Base-by-base conservation (phyloP, 2,113 vertebrate genomes). In the Dinomys branickii region DNA sequence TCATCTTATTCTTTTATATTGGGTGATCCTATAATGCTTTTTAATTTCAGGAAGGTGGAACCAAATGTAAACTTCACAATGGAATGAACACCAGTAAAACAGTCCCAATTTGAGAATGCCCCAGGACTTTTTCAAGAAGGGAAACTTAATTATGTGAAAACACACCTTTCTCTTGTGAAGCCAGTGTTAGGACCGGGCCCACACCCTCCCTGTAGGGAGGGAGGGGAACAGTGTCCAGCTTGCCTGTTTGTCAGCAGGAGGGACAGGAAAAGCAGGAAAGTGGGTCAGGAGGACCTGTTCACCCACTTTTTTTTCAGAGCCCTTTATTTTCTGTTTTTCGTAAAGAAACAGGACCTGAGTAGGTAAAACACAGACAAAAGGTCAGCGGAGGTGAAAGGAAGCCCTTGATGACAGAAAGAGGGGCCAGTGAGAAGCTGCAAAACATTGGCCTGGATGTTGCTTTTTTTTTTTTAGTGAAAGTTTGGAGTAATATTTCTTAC, bases 261-360 rank as follows among this genome's bases (percentile, higher is more conserved):
- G 81, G 47, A 69, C 41, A 65, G 82, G 44, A 95, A 69, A 56
- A 75, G 85, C 50, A 91, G 67, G 58, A 90, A 89, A 73, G 59
- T 71, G 86, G 50, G 33, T 87, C 30, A 20, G 35, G 61, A 44
- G 47, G 80, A 90, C 41, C 73, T 92, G 38, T 47, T 95, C 38
- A 50, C 26, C 83, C 11, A 17, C 73, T 63, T 94, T 75, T 82
- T 82, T 58, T 47, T 16, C n/a, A 17, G 58, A 71, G 54, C 30
- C 44, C 33, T n/a, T 35, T 56, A 38, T 80, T 80, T 88, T 61
- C 5, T 85, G 38, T 73, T 95, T 77, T 82, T 85, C 78, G 22
- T 77, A 91, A 81, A 77, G 26, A 87, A 94, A 41, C 87, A 54
- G 44, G 5, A 19, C 41, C n/a, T 81, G 9, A 50, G 2, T 58